Evolutionary conservation across 2,888 invertebrate species (phyloP).

Genomic region (Sesamia inferens): DNA sequence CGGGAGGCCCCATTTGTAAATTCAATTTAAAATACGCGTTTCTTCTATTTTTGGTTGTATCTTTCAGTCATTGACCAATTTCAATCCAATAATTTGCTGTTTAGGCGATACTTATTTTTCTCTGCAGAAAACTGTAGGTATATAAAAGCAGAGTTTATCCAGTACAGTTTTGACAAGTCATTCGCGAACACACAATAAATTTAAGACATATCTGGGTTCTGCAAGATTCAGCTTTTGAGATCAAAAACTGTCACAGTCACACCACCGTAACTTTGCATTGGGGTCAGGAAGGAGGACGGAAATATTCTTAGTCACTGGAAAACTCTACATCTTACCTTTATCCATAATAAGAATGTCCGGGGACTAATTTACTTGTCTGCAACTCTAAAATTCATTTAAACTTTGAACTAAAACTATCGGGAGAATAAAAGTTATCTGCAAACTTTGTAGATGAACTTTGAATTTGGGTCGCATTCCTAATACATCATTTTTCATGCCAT

Average conservation of each 20-base stretch:
- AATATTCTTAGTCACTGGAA: constrained; percentile 23
- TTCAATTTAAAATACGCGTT: constrained; percentile 19
- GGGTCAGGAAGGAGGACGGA: background rate
- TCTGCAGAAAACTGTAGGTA: background rate
- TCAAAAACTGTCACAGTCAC: constrained; percentile 37
- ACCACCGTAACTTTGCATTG: constrained; percentile 32
- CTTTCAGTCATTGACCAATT: background rate
- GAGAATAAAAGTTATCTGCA: constrained; percentile 17
- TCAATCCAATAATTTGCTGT: constrained; percentile 7
- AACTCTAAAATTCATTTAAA: constrained; percentile 44
- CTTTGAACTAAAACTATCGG: constrained; percentile 41
- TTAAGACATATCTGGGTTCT: constrained; percentile 2
- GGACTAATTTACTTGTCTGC: constrained; percentile 32
- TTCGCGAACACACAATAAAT: constrained; percentile 16
- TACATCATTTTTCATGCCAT: constrained; percentile 15
- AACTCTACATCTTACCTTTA: constrained; percentile 17
- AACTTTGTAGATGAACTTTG: constrained; percentile 18
- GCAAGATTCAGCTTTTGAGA: constrained; percentile 11
- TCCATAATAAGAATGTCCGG: constrained; percentile 31
- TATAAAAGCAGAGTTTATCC: background rate
- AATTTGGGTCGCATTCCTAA: constrained; percentile 30
- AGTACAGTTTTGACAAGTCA: constrained; percentile 1
- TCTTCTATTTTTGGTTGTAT: background rate
- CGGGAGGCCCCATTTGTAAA: constrained; percentile 15
- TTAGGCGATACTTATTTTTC: background rate